Base-by-base conservation (phyloP, 2,113 vertebrate species). In the Phycodurus eques region DNA sequence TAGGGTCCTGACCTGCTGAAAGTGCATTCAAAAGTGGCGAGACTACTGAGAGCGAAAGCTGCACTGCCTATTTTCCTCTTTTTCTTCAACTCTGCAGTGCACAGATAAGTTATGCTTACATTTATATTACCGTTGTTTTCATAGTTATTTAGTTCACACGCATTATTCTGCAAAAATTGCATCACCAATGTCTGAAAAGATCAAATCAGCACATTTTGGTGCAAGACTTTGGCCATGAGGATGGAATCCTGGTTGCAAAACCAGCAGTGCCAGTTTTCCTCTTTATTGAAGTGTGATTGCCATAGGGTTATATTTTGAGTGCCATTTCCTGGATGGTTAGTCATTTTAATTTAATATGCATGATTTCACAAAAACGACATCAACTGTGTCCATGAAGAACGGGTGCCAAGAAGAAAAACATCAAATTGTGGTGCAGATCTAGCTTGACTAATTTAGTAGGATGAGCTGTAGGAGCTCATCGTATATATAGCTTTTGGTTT, bases 21-120 rank as follows among this genome's bases (percentile, higher is more conserved):
- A 65, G 44, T 51, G 14, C 79, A 71, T 78, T 56, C 27, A 9
- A 8, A 61, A 66, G 60, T 2, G 42, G 33, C 20, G 6, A 49
- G 57, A 72, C 47, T 64, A 68, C 60, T 22, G 43, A 67, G 63
- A 81, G 42, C 61, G 12, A 63, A 72, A 73, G 27, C 22, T 75
- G 73, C 54, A 5, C 8, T 42, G 46, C 3, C 43, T 46, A 31
- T 44, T 39, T 68, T 74, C 51, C 62, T 72, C 54, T 61, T 54
- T 67, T 73, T 74, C 66, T 67, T 67, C 3, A 17, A 4, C 63
- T 57, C 15, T 61, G 39, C 19, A 59, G 19, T 47, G 62, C 62
- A 60, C 68, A 51, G 19, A 42, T 63, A 0, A 43, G 8, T 20
- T 65, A 14, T 17, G 6, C 3, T 65, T 13, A 14, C 6, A 22